Conservation (phyloP, 1,140 invertebrate species). For the Hermetia illucens region DNA sequence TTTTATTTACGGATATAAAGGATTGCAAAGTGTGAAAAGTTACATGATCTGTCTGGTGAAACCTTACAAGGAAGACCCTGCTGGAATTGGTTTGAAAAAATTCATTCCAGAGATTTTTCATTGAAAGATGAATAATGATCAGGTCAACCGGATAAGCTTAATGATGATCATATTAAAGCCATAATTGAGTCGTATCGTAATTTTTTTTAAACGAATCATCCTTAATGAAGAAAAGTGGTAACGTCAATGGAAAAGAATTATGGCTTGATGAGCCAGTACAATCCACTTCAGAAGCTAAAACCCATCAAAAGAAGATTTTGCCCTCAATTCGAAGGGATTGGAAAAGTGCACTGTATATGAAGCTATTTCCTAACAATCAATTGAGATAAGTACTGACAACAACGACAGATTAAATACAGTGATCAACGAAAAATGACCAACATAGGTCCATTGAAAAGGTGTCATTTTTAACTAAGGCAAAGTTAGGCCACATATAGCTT, state of each 20-base stretch:
- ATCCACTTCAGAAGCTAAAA: constrained; percentile 1
- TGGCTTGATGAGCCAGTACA: background rate
- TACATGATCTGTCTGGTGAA: background rate
- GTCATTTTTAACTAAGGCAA: background rate
- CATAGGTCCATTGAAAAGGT: constrained; percentile 3
- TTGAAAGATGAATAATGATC: background rate
- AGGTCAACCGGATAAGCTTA: background rate
- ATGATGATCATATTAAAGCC: background rate
- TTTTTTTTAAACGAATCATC: no score
- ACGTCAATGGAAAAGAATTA: constrained; percentile 5
- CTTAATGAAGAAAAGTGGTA: constrained; percentile 9
- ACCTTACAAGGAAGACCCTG: background rate
- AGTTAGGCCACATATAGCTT: background rate
- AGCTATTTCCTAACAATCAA: constrained; percentile 15
- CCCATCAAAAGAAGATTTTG: constrained; percentile 9
- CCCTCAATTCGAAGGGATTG: constrained; percentile 14
- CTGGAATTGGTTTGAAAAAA: background rate
- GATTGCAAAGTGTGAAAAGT: background rate
- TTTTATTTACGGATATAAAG: background rate
- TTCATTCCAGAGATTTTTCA: constrained; percentile 1
- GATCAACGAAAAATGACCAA: constrained; percentile 3
- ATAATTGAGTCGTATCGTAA: background rate
- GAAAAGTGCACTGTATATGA: constrained; percentile 14
- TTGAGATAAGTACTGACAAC: constrained; percentile 8
- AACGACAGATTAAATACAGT: constrained; percentile 11